Conservation (phyloP, 2,888 invertebrate genomes). For the Morpho deidamia region DNA sequence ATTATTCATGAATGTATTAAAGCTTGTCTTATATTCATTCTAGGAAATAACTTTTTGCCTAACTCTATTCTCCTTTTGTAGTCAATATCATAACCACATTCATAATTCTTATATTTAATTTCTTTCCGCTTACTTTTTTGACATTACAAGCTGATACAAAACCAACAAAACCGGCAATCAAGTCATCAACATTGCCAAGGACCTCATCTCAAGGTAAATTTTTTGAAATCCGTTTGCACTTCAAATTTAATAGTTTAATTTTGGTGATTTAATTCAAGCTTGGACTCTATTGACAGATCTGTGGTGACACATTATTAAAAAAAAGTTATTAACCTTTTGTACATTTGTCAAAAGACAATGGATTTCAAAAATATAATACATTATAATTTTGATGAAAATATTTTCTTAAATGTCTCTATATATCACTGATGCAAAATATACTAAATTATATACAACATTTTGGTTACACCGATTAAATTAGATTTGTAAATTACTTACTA, state of each 20-base stretch:
- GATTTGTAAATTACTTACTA: background rate
- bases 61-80: slow-evolving; percentile 40
- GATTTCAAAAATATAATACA: slow-evolving; percentile 15
- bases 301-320: slow-evolving; percentile 12
- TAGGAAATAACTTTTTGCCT: slow-evolving; percentile 10
- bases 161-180: slow-evolving; percentile 97
- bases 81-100: slow-evolving; percentile 51
- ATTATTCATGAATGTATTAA: background rate
- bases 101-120: slow-evolving; percentile 72
- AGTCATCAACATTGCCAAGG: slow-evolving; percentile 96
- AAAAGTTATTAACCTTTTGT: too few species aligned
- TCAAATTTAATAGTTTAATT: slow-evolving; percentile 15
- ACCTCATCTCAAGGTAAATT: slow-evolving; percentile 95
- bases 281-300: slow-evolving; percentile 3
- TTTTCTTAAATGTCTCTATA: background rate
- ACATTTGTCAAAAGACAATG: slow-evolving; percentile 6
- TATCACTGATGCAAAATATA: background rate
- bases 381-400: background rate
- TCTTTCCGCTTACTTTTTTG: slow-evolving; percentile 78
- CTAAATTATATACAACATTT: background rate
- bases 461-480: too few species aligned
- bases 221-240: slow-evolving; percentile 46
- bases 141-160: slow-evolving; percentile 91
- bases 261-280: slow-evolving; percentile 10
- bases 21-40: slow-evolving; percentile 10